Base-by-base conservation (phyloP, 2,888 invertebrate genomes). In the Morpho deidamia region DNA sequence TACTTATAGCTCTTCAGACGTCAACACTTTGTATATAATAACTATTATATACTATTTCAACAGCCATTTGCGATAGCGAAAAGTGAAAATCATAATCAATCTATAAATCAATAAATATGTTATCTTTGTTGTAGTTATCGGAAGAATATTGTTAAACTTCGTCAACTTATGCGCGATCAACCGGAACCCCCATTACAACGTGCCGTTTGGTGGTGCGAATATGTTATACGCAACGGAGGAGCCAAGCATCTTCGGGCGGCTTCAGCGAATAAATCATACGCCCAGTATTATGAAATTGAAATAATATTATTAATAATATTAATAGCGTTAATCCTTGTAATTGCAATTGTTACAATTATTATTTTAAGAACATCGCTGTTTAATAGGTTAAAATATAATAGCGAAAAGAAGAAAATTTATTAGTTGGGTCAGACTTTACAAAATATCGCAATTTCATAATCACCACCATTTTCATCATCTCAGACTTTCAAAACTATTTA, bases 151-250 rank as follows among this genome's bases (percentile, higher is more conserved):
- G 23, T 51, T 2, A 59, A 46, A 12, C 53, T 66, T 7, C 60
- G 62, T 7, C 11, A 47, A 0, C 0, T 57, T 38, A 61, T 63
- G 53, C 48, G 37, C 1, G 66, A 66, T 52, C 62, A 62, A 38
- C 56, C 61, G 3, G 49, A 62, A 40, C 53, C 44, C 7, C 58
- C 66, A 0, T 41, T 65, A 48, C 54, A 62, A 11, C 55, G 58
- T n/a, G 60, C 64, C 8, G 40, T 62, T 3, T 65, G 62, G 63
- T 67, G 66, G 65, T 59, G 51, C 2, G 64, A 63, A 33, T 53
- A 67, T 40, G 57, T 64, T 1, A 43, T 67, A 38, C 50, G 61
- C 9, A 57, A 65, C 47, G 55, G 62, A 2, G 59, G 59, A 0
- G 57, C 59, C 7, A 48, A 45, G 11, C 62, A 67, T 40, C 55